These are phyloP conservation scores for Aurelia aurita DNA, from an alignment of 30 jellyfish, hydroid and myxozoan species.

Conservation along the genomic window DNA sequence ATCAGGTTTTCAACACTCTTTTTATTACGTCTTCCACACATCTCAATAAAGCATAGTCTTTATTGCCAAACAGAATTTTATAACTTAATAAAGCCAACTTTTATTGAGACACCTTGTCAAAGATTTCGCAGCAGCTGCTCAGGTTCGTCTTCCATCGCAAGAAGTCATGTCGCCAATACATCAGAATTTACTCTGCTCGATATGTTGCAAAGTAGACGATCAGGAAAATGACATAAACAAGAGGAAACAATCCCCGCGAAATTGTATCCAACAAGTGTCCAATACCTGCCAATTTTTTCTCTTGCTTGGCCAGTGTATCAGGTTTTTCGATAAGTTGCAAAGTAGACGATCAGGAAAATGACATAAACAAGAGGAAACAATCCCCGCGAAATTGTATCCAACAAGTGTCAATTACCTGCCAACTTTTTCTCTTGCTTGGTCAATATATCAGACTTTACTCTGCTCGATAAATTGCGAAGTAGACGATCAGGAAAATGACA, in stretches of 20 bases:
- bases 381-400: not conserved
- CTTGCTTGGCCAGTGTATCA: not conserved
- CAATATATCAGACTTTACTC: not conserved
- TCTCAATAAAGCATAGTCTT: too few relatives aligned
- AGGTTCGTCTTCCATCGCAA: too few relatives aligned
- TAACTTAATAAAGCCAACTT: too few relatives aligned
- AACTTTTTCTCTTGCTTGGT: not conserved
- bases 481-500: not conserved
- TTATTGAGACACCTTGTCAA: too few relatives aligned
- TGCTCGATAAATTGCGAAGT: not conserved
- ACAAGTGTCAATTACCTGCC: not conserved
- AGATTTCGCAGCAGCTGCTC: too few relatives aligned
- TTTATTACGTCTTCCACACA: too few relatives aligned
- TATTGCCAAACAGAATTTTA: too few relatives aligned
- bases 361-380: conserved; percentile 10
- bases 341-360: not conserved
- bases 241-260: conserved; percentile 6
- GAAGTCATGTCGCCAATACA: not conserved
- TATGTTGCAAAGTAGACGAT: not conserved
- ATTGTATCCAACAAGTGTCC: not conserved
- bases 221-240: not conserved
- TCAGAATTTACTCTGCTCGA: not conserved
- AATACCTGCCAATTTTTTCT: not conserved
- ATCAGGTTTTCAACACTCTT: too few relatives aligned
- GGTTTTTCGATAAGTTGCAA: not conserved